Percentiles rank a stretch among this genome's conserved stretches.
phyloP scores from a whole-genome alignment of 2,888 invertebrate species.

The Theretra japonica region DNA sequence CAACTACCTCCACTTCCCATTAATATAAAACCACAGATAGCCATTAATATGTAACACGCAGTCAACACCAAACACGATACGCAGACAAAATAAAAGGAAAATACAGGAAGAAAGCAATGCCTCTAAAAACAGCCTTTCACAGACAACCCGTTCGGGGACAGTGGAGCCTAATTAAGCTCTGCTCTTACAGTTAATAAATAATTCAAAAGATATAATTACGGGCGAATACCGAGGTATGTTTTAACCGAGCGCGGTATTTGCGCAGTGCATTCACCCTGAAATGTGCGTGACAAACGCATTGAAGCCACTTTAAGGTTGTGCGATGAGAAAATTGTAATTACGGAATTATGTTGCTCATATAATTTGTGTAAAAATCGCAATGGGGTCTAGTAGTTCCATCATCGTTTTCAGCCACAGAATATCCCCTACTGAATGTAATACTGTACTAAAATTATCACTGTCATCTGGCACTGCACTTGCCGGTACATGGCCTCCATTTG shows the following conservation, averaged over 20 bases:
- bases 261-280: conserved; percentile 71
- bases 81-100: background rate
- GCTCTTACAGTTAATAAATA: conserved; percentile 29
- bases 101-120: conserved; percentile 20
- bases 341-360: background rate
- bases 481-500: too few relatives aligned
- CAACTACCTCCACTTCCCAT: too few relatives aligned
- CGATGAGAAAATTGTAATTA: conserved; percentile 12
- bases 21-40: too few relatives aligned
- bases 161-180: conserved; percentile 17
- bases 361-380: too few relatives aligned
- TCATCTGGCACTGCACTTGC: too few relatives aligned
- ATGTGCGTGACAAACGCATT: conserved; percentile 72
- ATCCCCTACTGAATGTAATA: too few relatives aligned
- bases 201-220: conserved; percentile 44
- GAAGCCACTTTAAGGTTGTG: conserved; percentile 55
- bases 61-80: background rate
- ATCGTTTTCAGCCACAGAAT: background rate
- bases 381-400: background rate
- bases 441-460: too few relatives aligned
- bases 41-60: background rate
- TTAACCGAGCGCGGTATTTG: conserved; percentile 65
- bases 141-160: conserved; percentile 12
- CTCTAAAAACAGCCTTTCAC: conserved; percentile 10
- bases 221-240: conserved; percentile 56